Percentiles rank a stretch among this genome's conserved stretches.
These are phyloP conservation scores for Cricetomys ansorgei DNA, from an alignment of 2,113 vertebrate genomes.

Conservation along the genomic window DNA sequence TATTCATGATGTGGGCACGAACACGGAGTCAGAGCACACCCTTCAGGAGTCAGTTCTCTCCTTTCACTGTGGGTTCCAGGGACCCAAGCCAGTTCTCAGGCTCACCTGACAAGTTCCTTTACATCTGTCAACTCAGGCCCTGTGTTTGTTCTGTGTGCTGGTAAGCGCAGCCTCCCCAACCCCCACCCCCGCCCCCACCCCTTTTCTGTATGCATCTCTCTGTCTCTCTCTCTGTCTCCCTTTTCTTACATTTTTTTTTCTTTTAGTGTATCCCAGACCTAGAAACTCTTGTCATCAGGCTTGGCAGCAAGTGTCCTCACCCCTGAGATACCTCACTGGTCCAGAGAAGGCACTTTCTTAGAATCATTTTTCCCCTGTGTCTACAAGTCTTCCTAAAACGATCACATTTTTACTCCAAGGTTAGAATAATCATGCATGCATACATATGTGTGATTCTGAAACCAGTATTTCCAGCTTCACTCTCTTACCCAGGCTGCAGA, in stretches of 20 bases:
- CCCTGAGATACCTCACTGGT: background rate
- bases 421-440: background rate
- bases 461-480: background rate
- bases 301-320: background rate
- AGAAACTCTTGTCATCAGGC: background rate
- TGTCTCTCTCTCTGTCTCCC: background rate
- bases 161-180: background rate
- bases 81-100: background rate
- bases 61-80: background rate
- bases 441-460: background rate
- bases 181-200: no score
- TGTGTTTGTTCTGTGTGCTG: background rate
- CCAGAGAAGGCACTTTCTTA: background rate
- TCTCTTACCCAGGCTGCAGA: background rate
- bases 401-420: background rate
- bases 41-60: background rate
- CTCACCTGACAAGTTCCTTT: background rate
- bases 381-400: background rate
- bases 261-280: background rate
- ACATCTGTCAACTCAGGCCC: background rate
- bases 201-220: background rate
- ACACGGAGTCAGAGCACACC: background rate
- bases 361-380: background rate
- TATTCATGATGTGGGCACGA: background rate
- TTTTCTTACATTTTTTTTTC: background rate